Percentiles rank a stretch among this genome's conserved stretches.
Conservation (phyloP, 1,140 invertebrate genomes). For the Nymphalis io region DNA sequence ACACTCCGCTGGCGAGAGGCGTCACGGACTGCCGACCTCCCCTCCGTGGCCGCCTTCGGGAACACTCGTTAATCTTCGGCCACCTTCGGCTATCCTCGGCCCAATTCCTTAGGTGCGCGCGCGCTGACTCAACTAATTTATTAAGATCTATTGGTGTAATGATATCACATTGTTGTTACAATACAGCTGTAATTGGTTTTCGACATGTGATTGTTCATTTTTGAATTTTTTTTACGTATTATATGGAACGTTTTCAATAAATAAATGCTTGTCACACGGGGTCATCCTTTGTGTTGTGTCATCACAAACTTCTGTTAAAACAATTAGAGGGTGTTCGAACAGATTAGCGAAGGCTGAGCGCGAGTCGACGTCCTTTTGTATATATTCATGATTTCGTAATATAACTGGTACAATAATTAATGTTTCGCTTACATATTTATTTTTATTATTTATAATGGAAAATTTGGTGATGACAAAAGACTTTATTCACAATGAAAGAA, state of each 20-base stretch:
- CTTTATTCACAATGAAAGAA: no score
- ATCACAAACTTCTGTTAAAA: slow-evolving; percentile 4
- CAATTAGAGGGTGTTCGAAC: slow-evolving; percentile 11
- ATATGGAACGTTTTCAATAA: neutral
- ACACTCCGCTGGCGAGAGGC: slow-evolving; percentile 50
- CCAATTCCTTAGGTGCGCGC: slow-evolving; percentile 60
- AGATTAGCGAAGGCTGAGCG: neutral
- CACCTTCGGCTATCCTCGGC: slow-evolving; percentile 40
- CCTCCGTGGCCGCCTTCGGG: slow-evolving; percentile 55
- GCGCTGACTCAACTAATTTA: slow-evolving; percentile 67
- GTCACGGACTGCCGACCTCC: slow-evolving; percentile 64
- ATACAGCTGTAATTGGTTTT: slow-evolving; percentile 14
- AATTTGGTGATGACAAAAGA: no score
- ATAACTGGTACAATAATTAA: neutral
- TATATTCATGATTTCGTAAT: neutral
- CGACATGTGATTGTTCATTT: slow-evolving; percentile 5
- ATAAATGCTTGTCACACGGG: neutral
- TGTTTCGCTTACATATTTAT: no score
- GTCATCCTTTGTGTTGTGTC: slow-evolving; percentile 7
- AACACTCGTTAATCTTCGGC: slow-evolving; percentile 58
- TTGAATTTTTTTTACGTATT: neutral
- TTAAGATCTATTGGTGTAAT: slow-evolving; percentile 59
- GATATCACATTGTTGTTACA: slow-evolving; percentile 33
- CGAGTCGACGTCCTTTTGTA: neutral
- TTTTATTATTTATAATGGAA: no score